Conservation (phyloP, 2,113 vertebrate genomes). For the Lycaon pictus region DNA sequence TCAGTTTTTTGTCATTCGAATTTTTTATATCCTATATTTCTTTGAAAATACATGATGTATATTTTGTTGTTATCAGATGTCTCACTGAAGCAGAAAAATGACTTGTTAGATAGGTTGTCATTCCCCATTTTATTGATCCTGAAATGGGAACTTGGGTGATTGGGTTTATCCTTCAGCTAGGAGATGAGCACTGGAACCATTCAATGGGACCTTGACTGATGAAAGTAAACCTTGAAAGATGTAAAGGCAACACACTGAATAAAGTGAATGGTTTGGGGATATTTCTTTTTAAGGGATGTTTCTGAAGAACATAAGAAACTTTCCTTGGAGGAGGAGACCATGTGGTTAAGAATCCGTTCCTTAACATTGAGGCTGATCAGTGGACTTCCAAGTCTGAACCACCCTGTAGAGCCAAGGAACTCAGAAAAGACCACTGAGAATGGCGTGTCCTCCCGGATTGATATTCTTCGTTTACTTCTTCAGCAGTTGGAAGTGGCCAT, state of each 20-base stretch:
- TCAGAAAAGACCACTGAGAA: slow-evolving; percentile 93
- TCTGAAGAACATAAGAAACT: slow-evolving; percentile 92
- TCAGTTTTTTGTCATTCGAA: neutral
- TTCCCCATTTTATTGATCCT: neutral
- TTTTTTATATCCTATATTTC: neutral
- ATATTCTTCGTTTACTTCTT: slow-evolving; percentile 90
- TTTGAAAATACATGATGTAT: neutral
- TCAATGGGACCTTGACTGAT: neutral
- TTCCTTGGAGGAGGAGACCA: slow-evolving; percentile 94
- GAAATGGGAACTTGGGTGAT: neutral
- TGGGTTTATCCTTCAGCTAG: neutral
- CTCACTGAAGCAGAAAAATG: neutral
- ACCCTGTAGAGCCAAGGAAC: slow-evolving; percentile 90
- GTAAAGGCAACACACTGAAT: slow-evolving; percentile 43
- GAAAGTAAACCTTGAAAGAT: neutral
- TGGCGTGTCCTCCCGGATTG: slow-evolving; percentile 92
- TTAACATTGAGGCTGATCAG: slow-evolving; percentile 94
- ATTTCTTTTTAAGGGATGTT: slow-evolving; percentile 90
- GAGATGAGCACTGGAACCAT: neutral
- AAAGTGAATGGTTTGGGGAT: slow-evolving; percentile 43
- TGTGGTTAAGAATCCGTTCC: slow-evolving; percentile 96
- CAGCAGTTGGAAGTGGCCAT: slow-evolving; percentile 91
- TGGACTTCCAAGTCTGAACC: slow-evolving; percentile 89
- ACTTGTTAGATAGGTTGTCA: neutral
- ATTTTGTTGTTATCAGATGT: neutral